Percentiles rank a stretch among this genome's conserved stretches.
Conservation (phyloP, 2,888 invertebrate species). For the Protonemura montana region DNA sequence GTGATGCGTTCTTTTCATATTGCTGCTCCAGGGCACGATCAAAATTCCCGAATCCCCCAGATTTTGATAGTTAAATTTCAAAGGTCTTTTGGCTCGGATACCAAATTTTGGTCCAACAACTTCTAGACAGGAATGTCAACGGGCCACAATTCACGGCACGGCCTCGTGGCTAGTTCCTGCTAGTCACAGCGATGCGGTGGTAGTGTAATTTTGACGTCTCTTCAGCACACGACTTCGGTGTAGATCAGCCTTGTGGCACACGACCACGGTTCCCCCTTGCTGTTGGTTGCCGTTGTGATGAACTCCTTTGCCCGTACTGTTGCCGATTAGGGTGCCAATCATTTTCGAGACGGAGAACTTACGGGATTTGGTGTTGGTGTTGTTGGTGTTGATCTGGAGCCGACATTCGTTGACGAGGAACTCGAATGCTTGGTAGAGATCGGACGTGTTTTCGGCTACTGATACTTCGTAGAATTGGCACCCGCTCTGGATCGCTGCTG, state of each 20-base stretch:
- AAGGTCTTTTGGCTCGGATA: not conserved
- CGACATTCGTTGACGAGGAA: constrained; percentile 72
- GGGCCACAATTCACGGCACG: constrained; percentile 20
- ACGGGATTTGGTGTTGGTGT: constrained; percentile 61
- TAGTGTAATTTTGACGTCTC: constrained; percentile 66
- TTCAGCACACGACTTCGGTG: constrained; percentile 66
- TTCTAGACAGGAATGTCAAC: not conserved
- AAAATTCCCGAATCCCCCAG: too few relatives aligned
- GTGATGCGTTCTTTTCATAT: too few relatives aligned
- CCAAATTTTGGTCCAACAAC: not conserved
- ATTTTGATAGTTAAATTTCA: not conserved
- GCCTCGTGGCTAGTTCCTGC: constrained; percentile 28
- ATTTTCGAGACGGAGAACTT: constrained; percentile 83
- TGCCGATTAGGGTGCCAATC: constrained; percentile 77
- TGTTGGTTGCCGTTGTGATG: constrained; percentile 51
- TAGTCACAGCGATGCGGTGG: constrained; percentile 73
- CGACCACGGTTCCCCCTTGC: constrained; percentile 65
- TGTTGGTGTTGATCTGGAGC: constrained; percentile 60
- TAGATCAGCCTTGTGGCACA: constrained; percentile 68
- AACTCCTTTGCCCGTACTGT: constrained; percentile 56
- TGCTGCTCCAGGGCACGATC: too few relatives aligned
- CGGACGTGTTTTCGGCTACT: constrained; percentile 79
- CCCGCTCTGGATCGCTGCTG: constrained; percentile 70
- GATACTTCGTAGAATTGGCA: constrained; percentile 83
- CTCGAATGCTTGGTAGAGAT: constrained; percentile 77